phyloP scores from a whole-genome alignment of 2,888 invertebrate genomes.

The Synergus japonicus region DNA sequence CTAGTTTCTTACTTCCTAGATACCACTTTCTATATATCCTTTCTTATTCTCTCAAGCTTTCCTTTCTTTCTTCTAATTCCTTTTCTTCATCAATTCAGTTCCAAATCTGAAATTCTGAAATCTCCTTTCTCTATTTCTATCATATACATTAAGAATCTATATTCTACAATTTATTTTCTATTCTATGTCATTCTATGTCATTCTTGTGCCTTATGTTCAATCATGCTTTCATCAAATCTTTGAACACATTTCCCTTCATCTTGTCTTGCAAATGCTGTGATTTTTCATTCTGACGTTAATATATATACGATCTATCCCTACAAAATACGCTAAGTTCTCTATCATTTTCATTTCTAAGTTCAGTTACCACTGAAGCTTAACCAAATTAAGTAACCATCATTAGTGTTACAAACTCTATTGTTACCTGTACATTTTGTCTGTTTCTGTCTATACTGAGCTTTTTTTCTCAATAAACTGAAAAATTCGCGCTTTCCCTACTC shows the following conservation, averaged over 20 bases:
- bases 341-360: conserved; percentile 21
- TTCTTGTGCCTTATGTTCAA: conserved; percentile 1
- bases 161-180: background rate
- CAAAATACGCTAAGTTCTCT: background rate
- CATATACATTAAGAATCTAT: background rate
- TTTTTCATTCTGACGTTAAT: conserved; percentile 8
- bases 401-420: conserved; percentile 32
- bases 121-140: background rate
- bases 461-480: conserved; percentile 41
- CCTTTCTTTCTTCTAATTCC: background rate
- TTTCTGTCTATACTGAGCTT: conserved; percentile 37
- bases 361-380: conserved; percentile 24
- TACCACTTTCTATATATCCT: conserved; percentile 2
- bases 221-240: background rate
- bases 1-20: conserved; percentile 31
- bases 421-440: conserved; percentile 33
- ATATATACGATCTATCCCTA: conserved; percentile 4
- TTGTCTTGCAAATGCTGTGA: conserved; percentile 41
- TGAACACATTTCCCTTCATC: background rate
- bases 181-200: background rate
- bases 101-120: background rate
- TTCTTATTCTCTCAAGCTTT: background rate
- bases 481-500: conserved; percentile 25
- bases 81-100: background rate
- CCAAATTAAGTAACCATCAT: conserved; percentile 18